These are phyloP conservation scores for Carterocephalus palaemon DNA, from an alignment of 2,888 invertebrate genomes.

Conservation along the genomic window DNA sequence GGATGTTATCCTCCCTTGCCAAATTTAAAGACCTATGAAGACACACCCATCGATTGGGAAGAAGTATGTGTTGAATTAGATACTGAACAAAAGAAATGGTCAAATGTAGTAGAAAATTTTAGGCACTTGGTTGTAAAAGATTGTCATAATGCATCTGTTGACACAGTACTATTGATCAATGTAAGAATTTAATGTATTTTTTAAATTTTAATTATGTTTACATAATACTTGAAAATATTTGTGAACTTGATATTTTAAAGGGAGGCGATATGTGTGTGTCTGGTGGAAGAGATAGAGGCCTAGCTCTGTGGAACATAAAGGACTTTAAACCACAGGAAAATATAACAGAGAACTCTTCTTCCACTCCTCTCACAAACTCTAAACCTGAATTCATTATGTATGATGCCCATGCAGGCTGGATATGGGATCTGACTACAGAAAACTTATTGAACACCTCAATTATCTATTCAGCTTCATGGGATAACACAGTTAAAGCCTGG, in stretches of 20 bases:
- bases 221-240: not conserved
- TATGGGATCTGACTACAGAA: constrained; percentile 79
- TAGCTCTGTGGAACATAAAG: constrained; percentile 74
- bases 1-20: constrained; percentile 62
- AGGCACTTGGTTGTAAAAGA: constrained; percentile 71
- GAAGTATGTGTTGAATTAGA: constrained; percentile 80
- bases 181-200: constrained; percentile 48
- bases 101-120: constrained; percentile 60
- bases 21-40: constrained; percentile 55
- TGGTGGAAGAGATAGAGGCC: constrained; percentile 78
- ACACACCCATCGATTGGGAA: constrained; percentile 73
- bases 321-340: constrained; percentile 48
- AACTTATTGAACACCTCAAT: constrained; percentile 55
- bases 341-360: constrained; percentile 19
- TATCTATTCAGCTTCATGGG: constrained; percentile 81
- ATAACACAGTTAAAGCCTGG: constrained; percentile 80
- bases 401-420: constrained; percentile 81
- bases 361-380: constrained; percentile 39
- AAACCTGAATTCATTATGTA: constrained; percentile 54
- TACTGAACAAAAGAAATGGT: constrained; percentile 78
- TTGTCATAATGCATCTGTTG: constrained; percentile 79
- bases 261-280: constrained; percentile 74
- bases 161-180: constrained; percentile 77
- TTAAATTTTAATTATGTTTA: not conserved
- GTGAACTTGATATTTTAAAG: constrained; percentile 43